Evolutionary conservation across 2,797 vertebrate genomes (phyloP), one percentile per base, ranked within the genome.

Genomic region (Rachycentron canadum): DNA sequence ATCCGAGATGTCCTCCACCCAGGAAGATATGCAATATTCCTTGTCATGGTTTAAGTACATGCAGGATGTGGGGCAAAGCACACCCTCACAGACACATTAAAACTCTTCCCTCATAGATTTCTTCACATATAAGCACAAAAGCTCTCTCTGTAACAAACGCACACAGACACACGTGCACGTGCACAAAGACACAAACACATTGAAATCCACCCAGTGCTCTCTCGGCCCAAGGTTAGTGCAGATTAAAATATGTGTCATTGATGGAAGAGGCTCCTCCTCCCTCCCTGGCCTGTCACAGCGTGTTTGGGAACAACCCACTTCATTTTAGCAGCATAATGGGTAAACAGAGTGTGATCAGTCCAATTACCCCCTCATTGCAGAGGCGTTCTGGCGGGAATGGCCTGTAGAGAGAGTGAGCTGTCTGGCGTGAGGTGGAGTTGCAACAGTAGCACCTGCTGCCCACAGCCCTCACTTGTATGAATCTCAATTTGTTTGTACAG

Each of bases 291-390:
- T 91, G 91, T 90, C 90, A 86, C 81, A 67, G 73, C 68, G 76
- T 83, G 81, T 92, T 92, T 82, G 82, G 88, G 88, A 91, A 69
- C 90, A 87, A 76, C 90, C 92, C 86, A 93, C 92, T 93, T 92
- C 89, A 93, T 94, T 92, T 93, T 83, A 85, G 86, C 79, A 61
- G 85, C 87, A 85, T 90, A 92, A 91, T 93, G 83, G 89, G 88
- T 91, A 93, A 93, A 93, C 94, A 92, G 87, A 90, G 88, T 89
- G 88, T 89, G 92, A 93, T 94, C 92, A 92, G 89, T 91, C 90
- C 92, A 94, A 95, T 94, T 93, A 93, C 89, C 91, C 79, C 81
- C 86, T 92, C 88, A 90, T 88, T 81, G 89, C 84, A 76, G 80
- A 85, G 89, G 85, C 81, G 77, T 92, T 91, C 86, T 89, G 75